These are phyloP conservation scores for Miltochrista miniata DNA, from an alignment of 2,888 invertebrate species.

Conservation along the genomic window DNA sequence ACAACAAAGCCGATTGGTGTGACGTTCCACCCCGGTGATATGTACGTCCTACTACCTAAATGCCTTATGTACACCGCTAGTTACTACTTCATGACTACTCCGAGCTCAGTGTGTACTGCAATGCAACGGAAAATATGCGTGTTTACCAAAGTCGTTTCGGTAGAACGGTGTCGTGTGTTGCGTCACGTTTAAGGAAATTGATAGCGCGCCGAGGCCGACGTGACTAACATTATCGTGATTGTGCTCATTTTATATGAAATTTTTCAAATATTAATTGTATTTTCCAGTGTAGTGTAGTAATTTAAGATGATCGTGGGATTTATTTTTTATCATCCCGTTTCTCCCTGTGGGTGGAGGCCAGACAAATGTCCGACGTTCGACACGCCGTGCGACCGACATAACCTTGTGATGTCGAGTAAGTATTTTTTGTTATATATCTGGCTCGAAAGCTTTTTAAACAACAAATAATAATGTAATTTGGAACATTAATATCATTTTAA, in stretches of 20 bases:
- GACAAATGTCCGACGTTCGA: constrained; percentile 78
- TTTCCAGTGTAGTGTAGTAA: constrained; percentile 61
- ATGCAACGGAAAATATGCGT: constrained; percentile 84
- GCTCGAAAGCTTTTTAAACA: constrained; percentile 28
- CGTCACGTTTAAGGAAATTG: constrained; percentile 83
- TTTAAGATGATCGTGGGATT: constrained; percentile 61
- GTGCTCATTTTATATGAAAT: constrained; percentile 59
- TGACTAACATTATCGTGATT: constrained; percentile 77
- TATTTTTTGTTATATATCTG: constrained; percentile 63
- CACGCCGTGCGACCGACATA: constrained; percentile 75
- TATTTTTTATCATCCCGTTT: constrained; percentile 68
- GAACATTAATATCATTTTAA: constrained; percentile 18
- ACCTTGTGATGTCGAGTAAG: constrained; percentile 79
- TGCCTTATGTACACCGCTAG: constrained; percentile 84
- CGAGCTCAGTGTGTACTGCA: constrained; percentile 84
- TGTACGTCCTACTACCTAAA: constrained; percentile 84
- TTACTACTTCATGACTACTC: constrained; percentile 84
- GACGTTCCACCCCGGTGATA: constrained; percentile 83
- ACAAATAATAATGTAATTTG: constrained; percentile 18
- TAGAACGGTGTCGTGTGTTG: constrained; percentile 82
- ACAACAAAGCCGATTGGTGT: constrained; percentile 84
- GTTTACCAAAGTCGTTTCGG: constrained; percentile 84
- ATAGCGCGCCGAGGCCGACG: constrained; percentile 81
- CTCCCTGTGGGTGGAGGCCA: constrained; percentile 77
- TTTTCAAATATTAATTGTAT: constrained; percentile 52